These are phyloP conservation scores for Cheilosia urbana DNA, from an alignment of 2,888 invertebrate species.

Conservation along the genomic window DNA sequence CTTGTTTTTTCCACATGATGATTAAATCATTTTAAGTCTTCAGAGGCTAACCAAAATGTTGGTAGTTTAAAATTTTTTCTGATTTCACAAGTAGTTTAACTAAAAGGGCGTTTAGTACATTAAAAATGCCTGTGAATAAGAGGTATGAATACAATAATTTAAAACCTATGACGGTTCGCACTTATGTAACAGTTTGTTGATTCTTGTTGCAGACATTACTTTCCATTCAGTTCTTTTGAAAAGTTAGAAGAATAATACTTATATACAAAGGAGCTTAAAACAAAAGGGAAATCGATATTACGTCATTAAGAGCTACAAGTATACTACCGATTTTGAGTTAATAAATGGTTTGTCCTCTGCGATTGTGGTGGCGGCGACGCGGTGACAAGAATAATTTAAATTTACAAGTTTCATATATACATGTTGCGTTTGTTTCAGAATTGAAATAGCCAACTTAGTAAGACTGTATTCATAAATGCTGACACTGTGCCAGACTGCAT, in stretches of 20 bases:
- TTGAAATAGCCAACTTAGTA: neutral
- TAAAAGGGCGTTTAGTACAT: too few species aligned
- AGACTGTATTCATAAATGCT: neutral
- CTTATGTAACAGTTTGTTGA: too few species aligned
- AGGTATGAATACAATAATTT: too few species aligned
- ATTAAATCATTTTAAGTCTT: too few species aligned
- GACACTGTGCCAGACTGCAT: constrained; percentile 9
- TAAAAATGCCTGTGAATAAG: too few species aligned
- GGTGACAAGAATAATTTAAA: constrained; percentile 14
- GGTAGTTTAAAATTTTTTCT: too few species aligned
- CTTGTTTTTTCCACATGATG: too few species aligned
- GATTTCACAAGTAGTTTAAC: too few species aligned
- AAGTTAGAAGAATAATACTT: neutral
- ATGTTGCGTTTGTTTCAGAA: neutral
- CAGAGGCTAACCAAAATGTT: too few species aligned
- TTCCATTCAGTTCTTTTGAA: neutral
- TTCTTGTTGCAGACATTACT: neutral
- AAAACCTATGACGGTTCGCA: too few species aligned
- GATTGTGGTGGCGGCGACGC: constrained; percentile 67
- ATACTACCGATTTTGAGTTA: constrained; percentile 8
- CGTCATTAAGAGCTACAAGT: neutral
- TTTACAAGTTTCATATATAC: constrained; percentile 14
- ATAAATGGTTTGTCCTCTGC: constrained; percentile 20
- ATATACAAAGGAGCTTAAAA: neutral
- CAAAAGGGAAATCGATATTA: neutral